Percentiles rank a stretch among this genome's conserved stretches.
Conservation (phyloP, 1,140 invertebrate species). For the Asbolus verrucosus region DNA sequence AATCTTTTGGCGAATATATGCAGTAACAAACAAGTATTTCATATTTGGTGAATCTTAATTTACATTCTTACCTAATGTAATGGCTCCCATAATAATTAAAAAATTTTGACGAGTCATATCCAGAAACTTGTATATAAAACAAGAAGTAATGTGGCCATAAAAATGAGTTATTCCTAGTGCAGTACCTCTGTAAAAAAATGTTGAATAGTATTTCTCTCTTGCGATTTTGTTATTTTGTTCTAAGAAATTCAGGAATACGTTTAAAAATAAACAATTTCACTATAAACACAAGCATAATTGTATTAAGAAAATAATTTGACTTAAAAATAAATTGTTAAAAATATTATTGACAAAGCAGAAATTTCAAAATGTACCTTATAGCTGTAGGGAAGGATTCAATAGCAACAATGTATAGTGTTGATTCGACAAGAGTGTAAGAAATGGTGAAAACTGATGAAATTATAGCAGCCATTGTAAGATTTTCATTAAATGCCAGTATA, state of each 20-base stretch:
- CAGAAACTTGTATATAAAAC: constrained; percentile 5
- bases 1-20: too few species aligned
- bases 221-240: too few species aligned
- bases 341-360: constrained; percentile 9
- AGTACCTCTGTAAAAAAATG: constrained; percentile 39
- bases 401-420: background rate
- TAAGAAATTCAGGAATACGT: too few species aligned
- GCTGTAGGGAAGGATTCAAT: constrained; percentile 36
- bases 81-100: constrained; percentile 1
- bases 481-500: background rate
- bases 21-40: too few species aligned
- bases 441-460: constrained; percentile 16
- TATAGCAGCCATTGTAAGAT: constrained; percentile 1
- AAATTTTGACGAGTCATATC: constrained; percentile 25
- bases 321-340: too few species aligned
- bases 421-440: constrained; percentile 27
- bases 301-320: too few species aligned
- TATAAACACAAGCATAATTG: too few species aligned
- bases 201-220: too few species aligned
- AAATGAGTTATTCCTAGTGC: constrained; percentile 29
- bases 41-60: background rate
- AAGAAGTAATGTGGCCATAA: constrained; percentile 34
- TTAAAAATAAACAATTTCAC: too few species aligned
- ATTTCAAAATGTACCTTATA: constrained; percentile 14
- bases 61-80: constrained; percentile 11